Base-by-base conservation (phyloP, 2,888 invertebrate species). In the Pachymerium ferrugineum region DNA sequence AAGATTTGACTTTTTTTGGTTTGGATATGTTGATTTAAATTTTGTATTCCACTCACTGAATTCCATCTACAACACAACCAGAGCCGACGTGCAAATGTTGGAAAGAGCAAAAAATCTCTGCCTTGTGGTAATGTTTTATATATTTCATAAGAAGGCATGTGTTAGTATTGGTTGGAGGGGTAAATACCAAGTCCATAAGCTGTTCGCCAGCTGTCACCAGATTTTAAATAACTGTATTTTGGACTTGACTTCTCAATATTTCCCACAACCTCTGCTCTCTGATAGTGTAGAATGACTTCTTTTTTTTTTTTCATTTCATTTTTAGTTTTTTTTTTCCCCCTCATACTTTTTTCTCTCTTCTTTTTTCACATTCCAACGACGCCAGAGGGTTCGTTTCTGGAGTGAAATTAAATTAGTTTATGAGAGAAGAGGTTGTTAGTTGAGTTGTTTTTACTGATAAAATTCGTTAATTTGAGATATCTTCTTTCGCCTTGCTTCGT, bases 191-290 rank as follows among this genome's bases (percentile, higher is more conserved):
- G 22, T 54, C 54, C 54, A 54, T 54, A 54, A 54, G 54, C 54
- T 54, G n/a, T n/a, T 54, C 25, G 54, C 54, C 54, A 54, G 54
- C 54, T 54, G 54, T 54, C 54, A 54, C 54, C 54, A 54, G 54
- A 54, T 54, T 54, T 54, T 54, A 54, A 54, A 54, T 54, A 54
- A 54, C 54, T 22, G 22, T 54, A 54, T 54, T 54, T 54, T 54
- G 54, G 54, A 54, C 54, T 54, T 54, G 54, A 54, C 54, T 54
- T 54, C 54, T 54, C 54, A 54, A 54, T 54, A 54, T 54, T 54
- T 54, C 54, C 22, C 22, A 54, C 54, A 54, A 54, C 54, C 54
- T 54, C 54, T 54, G 54, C 1, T 54, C 54, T 25, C 54, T 22
- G 25, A 54, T 19, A 54, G 54, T 25, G 25, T 5, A 54, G 54